A percentile compares a stretch with the other conserved stretches of the same genome.
Evolutionary conservation across 2,888 invertebrate species (phyloP).

Genomic region (Ferrisia virgata): DNA sequence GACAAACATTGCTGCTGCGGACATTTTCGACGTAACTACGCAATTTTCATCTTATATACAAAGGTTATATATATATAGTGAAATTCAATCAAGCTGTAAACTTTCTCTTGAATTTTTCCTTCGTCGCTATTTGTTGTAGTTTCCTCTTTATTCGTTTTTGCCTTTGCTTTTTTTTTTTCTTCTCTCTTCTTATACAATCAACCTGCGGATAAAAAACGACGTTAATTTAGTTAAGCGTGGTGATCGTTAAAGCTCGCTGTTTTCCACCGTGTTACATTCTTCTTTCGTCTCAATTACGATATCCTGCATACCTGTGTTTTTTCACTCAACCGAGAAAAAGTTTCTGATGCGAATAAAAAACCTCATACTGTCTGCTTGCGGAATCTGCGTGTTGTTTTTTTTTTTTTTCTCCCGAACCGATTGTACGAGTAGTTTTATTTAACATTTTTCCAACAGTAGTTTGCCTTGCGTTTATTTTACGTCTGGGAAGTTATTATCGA

Average conservation of each 20-base stretch:
- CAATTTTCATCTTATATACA: conserved; percentile 8
- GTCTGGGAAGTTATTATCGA: too few species aligned
- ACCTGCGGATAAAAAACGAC: neutral
- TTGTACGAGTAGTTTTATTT: too few species aligned
- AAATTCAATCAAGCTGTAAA: conserved; percentile 27
- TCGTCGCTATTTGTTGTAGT: neutral
- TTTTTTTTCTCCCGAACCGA: too few species aligned
- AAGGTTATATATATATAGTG: too few species aligned
- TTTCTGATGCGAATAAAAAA: neutral
- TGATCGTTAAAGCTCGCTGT: neutral
- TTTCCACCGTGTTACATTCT: neutral
- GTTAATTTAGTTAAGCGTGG: conserved; percentile 6
- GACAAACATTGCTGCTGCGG: conserved; percentile 17
- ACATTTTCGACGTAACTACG: neutral
- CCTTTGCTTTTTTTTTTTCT: neutral
- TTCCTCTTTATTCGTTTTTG: neutral
- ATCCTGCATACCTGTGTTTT: neutral
- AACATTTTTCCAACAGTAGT: too few species aligned
- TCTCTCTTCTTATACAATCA: neutral
- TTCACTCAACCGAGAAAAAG: neutral
- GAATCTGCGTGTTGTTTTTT: too few species aligned
- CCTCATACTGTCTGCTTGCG: neutral
- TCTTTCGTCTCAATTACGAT: neutral
- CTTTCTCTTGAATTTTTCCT: neutral
- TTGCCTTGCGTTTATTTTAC: too few species aligned